Evolutionary conservation across 2,113 vertebrate species (phyloP), one percentile per base, ranked within the genome.

Genomic region (Ictalurus punctatus): DNA sequence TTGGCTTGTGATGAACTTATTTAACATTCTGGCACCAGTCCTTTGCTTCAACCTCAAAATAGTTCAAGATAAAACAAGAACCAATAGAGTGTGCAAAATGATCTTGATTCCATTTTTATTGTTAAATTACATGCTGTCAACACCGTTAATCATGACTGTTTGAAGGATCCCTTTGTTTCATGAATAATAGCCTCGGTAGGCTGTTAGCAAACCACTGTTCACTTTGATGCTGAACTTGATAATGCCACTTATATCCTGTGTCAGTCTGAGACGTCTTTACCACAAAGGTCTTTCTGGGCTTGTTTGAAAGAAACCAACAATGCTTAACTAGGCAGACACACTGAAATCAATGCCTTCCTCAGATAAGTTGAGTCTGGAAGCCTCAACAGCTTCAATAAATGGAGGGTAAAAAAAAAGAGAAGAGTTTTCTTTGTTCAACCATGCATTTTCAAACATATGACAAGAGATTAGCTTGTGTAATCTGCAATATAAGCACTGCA

Each of bases 381-480:
- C 71, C 71, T 92, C 87, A 87, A 90, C 92, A 90, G 90, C 52
- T 3, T 74, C 69, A 74, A 54, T 54, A 73, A n/a, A 73, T 23
- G 3, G n/a, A 67, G 58, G 37, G 59, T 8, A 23, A 17, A 58
- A 5, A 79, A 7, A 14, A 6, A 52, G 34, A 37, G 65, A 88
- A 44, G 37, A 52, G 54, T 83, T 59, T 65, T 71, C 25, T 79
- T 79, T 85, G 52, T 65, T 89, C 89, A 92, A 88, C 83, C 83
- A 91, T 44, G 52, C 89, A 83, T 91, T 92, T 83, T 92, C 85
- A 89, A 90, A 92, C 79, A 91, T 88, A 86, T 91, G 91, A 92
- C 88, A 78, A 69, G 86, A 90, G 91, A 92, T 91, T 92, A 90
- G 87, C 90, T 61, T 91, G 59, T 78, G 90, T 88, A 92, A 92